Percentiles rank a stretch among this genome's conserved stretches.
Evolutionary conservation across 64 coral and sea anemone genomes (phyloP).

Genomic region (Trachythela sp.): DNA sequence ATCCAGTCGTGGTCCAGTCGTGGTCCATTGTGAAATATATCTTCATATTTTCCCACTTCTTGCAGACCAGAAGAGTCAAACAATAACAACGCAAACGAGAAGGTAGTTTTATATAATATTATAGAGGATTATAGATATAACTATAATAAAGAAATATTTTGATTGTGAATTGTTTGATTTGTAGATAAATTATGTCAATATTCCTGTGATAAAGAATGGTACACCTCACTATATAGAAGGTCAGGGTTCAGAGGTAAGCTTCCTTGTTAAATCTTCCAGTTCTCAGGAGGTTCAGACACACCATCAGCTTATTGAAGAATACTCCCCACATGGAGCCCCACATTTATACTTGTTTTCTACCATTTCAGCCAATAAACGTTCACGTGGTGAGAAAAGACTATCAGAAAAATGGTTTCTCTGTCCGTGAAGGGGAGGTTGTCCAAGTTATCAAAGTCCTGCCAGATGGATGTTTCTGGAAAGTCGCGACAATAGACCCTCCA

Average conservation of each 20-base stretch:
- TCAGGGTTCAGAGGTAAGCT: background rate
- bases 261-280: background rate
- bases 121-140: no score
- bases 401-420: background rate
- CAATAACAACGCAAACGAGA: background rate
- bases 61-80: background rate
- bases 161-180: background rate
- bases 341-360: no score
- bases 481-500: background rate
- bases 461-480: conserved; percentile 34
- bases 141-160: background rate
- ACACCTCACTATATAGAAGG: background rate
- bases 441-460: conserved; percentile 33
- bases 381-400: background rate
- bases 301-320: no score
- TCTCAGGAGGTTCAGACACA: no score
- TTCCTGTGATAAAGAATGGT: background rate
- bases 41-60: background rate
- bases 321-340: no score
- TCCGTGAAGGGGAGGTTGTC: conserved; percentile 46
- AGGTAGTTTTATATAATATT: background rate
- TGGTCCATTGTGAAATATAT: background rate
- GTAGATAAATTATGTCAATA: background rate
- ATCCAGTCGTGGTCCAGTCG: background rate
- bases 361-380: background rate